Conservation (phyloP, 2,888 invertebrate genomes). For the Hybos culiciformis region DNA sequence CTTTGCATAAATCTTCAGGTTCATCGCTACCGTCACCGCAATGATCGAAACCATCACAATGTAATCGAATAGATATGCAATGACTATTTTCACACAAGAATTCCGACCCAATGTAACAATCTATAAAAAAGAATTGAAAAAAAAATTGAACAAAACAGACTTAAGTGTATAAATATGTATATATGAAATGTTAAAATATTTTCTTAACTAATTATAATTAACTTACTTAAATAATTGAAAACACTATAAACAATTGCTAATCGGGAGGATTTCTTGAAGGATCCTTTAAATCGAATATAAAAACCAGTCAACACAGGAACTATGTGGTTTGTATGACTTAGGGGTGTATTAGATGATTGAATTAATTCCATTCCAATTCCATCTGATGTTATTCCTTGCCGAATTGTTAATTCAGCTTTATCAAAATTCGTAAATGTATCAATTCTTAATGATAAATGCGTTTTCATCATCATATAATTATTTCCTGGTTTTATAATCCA, state of each 20-base stretch:
- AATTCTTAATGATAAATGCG: constrained; percentile 49
- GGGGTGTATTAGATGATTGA: constrained; percentile 38
- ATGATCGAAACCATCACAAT: constrained; percentile 63
- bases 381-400: constrained; percentile 53
- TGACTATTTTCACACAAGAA: constrained; percentile 57
- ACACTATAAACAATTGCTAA: constrained; percentile 55
- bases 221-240: constrained; percentile 53
- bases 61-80: constrained; percentile 50
- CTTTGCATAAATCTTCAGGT: constrained; percentile 41
- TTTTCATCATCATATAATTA: constrained; percentile 49
- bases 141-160: neutral
- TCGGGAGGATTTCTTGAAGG: constrained; percentile 47
- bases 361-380: constrained; percentile 44
- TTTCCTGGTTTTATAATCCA: constrained; percentile 56
- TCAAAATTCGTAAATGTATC: constrained; percentile 44
- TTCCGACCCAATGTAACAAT: constrained; percentile 52
- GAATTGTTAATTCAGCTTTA: constrained; percentile 47
- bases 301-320: constrained; percentile 50
- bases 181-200: neutral
- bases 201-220: neutral
- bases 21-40: constrained; percentile 63
- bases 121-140: constrained; percentile 29
- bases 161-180: neutral
- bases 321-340: constrained; percentile 42
- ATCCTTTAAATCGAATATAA: constrained; percentile 52